phyloP scores from a whole-genome alignment of 2,797 vertebrate genomes.

The Synaphobranchus kaupii region DNA sequence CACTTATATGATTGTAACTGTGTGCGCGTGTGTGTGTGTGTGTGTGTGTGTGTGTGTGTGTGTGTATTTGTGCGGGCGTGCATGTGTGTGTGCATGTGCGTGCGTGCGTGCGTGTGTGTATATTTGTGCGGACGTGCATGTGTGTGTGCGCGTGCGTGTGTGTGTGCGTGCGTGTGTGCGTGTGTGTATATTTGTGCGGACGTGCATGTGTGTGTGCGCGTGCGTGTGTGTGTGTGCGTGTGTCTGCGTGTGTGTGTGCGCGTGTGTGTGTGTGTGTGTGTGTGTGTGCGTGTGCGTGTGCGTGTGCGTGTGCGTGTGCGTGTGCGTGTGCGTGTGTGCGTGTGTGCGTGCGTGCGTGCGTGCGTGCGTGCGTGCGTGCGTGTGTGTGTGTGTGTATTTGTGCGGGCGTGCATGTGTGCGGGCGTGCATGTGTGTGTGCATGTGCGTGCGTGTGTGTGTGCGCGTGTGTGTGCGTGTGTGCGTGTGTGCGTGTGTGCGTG shows the following conservation, averaged over 20 bases:
- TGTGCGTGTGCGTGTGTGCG: background rate
- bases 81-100: background rate
- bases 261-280: too few species aligned
- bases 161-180: background rate
- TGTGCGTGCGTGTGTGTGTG: background rate
- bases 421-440: background rate
- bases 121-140: background rate
- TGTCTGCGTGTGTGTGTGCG: slow-evolving; percentile 17
- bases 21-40: too few species aligned
- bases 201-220: background rate
- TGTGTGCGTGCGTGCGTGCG: slow-evolving; percentile 5
- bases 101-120: background rate
- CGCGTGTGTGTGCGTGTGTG: background rate
- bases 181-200: too few species aligned
- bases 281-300: too few species aligned
- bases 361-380: too few species aligned
- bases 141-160: background rate
- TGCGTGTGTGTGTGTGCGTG: background rate
- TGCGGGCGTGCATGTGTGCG: slow-evolving; percentile 9
- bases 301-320: too few species aligned
- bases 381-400: background rate
- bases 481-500: too few species aligned
- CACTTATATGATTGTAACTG: background rate
- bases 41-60: background rate
- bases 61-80: background rate